phyloP scores from a whole-genome alignment of 2,797 vertebrate genomes.

The Anas flavirostris region DNA sequence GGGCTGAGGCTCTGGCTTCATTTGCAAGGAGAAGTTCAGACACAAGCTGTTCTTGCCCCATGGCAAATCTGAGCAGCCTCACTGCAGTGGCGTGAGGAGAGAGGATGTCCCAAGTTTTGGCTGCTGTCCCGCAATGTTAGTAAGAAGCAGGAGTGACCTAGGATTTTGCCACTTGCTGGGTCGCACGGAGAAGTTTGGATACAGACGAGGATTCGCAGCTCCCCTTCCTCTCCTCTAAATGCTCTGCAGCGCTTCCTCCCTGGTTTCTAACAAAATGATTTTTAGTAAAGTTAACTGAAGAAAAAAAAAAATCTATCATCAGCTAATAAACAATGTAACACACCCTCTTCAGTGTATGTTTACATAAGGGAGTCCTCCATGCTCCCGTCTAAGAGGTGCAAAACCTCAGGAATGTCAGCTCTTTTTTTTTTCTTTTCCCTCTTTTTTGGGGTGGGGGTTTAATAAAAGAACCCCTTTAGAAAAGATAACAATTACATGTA shows the following conservation, averaged over 20 bases:
- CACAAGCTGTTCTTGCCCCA: background rate
- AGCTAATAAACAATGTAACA: conserved; percentile 59
- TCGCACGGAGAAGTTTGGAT: background rate
- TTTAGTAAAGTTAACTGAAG: conserved; percentile 38
- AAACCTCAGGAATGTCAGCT: conserved; percentile 69
- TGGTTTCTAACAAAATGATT: conserved; percentile 15
- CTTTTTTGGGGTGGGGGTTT: background rate
- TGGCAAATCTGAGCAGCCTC: background rate
- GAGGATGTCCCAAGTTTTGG: background rate
- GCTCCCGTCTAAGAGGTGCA: conserved; percentile 57
- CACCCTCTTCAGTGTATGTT: conserved; percentile 35
- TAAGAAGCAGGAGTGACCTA: rapidly evolving
- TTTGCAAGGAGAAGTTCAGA: background rate
- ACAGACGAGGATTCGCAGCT: background rate
- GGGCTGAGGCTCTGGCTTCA: background rate
- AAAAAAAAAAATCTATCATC: conserved; percentile 1
- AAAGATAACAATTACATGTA: conserved; percentile 74
- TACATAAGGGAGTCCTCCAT: conserved; percentile 42
- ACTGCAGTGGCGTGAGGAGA: background rate
- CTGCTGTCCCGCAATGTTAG: background rate
- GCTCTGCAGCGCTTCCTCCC: background rate
- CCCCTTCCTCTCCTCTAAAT: background rate
- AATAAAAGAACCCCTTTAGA: conserved; percentile 71
- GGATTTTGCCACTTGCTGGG: background rate
- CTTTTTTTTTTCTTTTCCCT: background rate